phyloP scores from a whole-genome alignment of 1,140 invertebrate genomes.

The Eurosta solidaginis region DNA sequence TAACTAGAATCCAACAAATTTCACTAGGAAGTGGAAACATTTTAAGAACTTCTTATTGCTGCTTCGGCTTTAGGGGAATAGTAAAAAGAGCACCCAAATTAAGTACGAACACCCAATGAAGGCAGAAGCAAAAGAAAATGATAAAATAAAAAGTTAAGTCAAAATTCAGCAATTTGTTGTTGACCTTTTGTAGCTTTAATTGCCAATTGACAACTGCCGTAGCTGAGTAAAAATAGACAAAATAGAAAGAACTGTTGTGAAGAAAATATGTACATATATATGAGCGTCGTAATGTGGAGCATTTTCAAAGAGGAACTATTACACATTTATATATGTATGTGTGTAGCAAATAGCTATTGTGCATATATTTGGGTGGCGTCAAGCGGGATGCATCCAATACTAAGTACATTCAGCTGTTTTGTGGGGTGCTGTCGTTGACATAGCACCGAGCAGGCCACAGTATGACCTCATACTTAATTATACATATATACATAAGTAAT shows the following conservation, averaged over 20 bases:
- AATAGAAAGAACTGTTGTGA: neutral
- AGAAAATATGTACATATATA: neutral
- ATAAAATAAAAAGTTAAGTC: neutral
- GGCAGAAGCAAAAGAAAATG: neutral
- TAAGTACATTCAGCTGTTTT: too few species aligned
- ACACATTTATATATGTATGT: neutral
- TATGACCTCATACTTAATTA: too few species aligned
- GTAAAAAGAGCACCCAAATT: neutral
- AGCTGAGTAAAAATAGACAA: neutral
- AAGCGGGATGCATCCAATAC: too few species aligned
- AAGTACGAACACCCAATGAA: neutral
- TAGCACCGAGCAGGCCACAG: too few species aligned
- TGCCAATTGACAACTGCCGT: constrained; percentile 19
- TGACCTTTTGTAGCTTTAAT: constrained; percentile 26
- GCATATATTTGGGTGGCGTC: too few species aligned
- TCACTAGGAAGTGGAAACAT: too few species aligned
- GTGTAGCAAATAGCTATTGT: too few species aligned
- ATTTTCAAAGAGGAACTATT: neutral
- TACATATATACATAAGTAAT: too few species aligned
- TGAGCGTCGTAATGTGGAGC: neutral
- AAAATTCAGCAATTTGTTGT: constrained; percentile 5
- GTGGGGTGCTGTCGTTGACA: too few species aligned
- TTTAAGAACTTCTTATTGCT: neutral
- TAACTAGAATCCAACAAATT: too few species aligned
- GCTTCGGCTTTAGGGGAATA: neutral